Base-by-base conservation (phyloP, 1,140 invertebrate species). In the Drosophila navojoa region DNA sequence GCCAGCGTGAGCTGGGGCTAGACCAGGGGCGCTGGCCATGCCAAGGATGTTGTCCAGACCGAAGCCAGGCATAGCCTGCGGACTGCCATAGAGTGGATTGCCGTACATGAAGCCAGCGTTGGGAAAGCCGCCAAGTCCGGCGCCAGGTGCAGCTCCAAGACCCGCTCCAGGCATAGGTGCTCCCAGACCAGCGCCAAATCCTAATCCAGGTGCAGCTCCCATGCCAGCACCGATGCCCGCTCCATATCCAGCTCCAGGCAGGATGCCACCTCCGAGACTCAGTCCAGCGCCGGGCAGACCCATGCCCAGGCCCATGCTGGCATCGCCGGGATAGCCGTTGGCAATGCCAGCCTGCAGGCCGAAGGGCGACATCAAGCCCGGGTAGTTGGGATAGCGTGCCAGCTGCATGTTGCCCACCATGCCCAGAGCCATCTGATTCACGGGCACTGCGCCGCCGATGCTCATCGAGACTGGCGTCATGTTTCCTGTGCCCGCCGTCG, bases 21-120 rank as follows among this genome's bases (percentile, higher is more conserved):
- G 6, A 7, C 84, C 84, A 45, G 77, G 84, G 1, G 16, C 49
- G 45, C 81, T 86, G 57, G 71, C 81, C 81, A 82, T 77, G 45
- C 74, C 74, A 6, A 89, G 52, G 5, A 89, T 72, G 42, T 47
- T 73, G n/a, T 89, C 85, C 64, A 89, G 55, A 9, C 44, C 76
- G 35, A 89, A 87, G 38, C 72, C 76, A 1, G 69, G 68, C 42
- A 45, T 15, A 42, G 78, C 38, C 29, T 81, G 82, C 0, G 50
- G 13, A 58, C 59, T 71, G 35, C 62, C 53, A 62, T 61, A 71
- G 68, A 78, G 15, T 9, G 42, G 13, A 62, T 69, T 66, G 27
- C 62, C 47, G 62, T 61, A 71, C 67, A 78, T 66, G 15, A 67
- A 67, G n/a, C 47, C 42, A 15, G 42, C 0, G 42, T n/a, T 44